Evolutionary conservation across 2,113 vertebrate species (phyloP).

Genomic region (Chunga burmeisteri): DNA sequence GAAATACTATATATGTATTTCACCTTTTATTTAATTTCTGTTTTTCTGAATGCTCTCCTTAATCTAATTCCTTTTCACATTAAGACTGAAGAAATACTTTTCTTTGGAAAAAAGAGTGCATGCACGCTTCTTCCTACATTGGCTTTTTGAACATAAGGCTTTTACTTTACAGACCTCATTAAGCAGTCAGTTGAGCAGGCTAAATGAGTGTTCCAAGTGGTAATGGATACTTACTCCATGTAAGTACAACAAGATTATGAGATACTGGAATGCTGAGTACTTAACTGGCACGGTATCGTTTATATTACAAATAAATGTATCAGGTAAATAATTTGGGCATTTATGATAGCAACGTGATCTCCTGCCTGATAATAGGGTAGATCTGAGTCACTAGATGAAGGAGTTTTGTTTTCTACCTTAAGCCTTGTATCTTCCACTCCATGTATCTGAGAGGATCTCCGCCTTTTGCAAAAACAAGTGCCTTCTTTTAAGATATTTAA

Average conservation of each 20-base stretch:
- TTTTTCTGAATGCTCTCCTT: background rate
- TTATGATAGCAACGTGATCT: background rate
- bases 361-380: background rate
- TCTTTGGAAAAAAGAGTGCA: background rate
- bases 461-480: accelerated
- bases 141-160: background rate
- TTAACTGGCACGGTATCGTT: background rate
- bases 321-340: background rate
- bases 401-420: background rate
- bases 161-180: slow-evolving; percentile 35
- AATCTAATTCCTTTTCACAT: background rate
- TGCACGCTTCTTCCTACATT: background rate
- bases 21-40: accelerated
- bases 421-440: background rate
- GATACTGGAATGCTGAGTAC: background rate
- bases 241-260: slow-evolving; percentile 53
- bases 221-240: slow-evolving; percentile 50
- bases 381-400: background rate
- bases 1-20: background rate
- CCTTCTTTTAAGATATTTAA: background rate
- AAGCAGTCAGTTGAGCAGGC: slow-evolving; percentile 55
- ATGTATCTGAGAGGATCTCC: background rate
- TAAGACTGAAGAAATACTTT: background rate
- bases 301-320: background rate
- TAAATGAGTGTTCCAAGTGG: slow-evolving; percentile 41